These are phyloP conservation scores for Brenthis hecate DNA, from an alignment of 2,888 invertebrate genomes.

Conservation along the genomic window DNA sequence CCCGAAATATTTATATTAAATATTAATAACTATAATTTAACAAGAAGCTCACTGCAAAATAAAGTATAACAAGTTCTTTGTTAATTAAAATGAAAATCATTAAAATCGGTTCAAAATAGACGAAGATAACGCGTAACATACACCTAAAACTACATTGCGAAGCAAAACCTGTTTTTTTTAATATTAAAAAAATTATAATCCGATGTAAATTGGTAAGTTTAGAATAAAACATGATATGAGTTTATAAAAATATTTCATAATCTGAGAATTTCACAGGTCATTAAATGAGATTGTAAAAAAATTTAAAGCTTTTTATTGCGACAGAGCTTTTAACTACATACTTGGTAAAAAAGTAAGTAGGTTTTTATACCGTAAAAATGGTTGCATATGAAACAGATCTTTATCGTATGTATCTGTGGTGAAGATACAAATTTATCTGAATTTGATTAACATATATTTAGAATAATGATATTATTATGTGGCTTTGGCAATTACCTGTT, in stretches of 20 bases:
- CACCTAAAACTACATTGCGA: too few relatives aligned
- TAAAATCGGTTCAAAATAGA: too few relatives aligned
- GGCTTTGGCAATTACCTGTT: not conserved
- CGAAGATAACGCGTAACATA: too few relatives aligned
- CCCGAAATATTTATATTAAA: too few relatives aligned
- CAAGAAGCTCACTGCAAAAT: too few relatives aligned
- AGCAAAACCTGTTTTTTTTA: too few relatives aligned
- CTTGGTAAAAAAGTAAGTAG: conserved; percentile 15
- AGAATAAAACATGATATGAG: too few relatives aligned
- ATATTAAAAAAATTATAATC: too few relatives aligned
- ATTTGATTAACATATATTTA: conserved; percentile 9
- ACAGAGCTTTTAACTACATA: conserved; percentile 9
- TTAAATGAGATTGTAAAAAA: conserved; percentile 18
- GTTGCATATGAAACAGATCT: conserved; percentile 14
- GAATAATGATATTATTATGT: not conserved
- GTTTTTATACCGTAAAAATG: conserved; percentile 18
- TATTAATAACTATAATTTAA: too few relatives aligned
- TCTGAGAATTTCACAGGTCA: conserved; percentile 21
- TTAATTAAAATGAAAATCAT: too few relatives aligned
- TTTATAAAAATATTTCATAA: not conserved
- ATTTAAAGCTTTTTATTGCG: conserved; percentile 8
- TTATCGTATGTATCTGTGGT: conserved; percentile 11
- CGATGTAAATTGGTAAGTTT: too few relatives aligned
- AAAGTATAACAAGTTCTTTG: too few relatives aligned
- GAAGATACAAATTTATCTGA: conserved; percentile 11